Percentiles rank a stretch among this genome's conserved stretches.
These are phyloP conservation scores for Leucopsar rothschildi DNA, from an alignment of 2,113 vertebrate species.

Conservation along the genomic window DNA sequence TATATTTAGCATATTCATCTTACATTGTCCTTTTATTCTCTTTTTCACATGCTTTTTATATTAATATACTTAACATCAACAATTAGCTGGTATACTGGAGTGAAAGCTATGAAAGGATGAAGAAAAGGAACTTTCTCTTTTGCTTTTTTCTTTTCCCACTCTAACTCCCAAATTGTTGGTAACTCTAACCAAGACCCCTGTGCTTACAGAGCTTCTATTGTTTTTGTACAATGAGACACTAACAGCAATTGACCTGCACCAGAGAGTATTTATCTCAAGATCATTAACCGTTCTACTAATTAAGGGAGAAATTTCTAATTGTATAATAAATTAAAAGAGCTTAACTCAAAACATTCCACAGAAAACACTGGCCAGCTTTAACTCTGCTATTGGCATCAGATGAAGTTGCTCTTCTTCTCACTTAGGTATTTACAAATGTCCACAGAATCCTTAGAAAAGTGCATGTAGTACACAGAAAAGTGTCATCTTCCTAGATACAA, in stretches of 20 bases:
- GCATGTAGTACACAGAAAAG: neutral
- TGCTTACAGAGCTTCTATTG: slow-evolving; percentile 19
- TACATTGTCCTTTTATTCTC: neutral
- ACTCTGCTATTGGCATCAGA: neutral
- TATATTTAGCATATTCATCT: neutral
- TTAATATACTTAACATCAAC: neutral
- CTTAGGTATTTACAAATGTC: neutral
- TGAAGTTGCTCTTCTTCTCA: neutral
- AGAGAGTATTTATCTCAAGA: slow-evolving; percentile 21
- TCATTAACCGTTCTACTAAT: neutral
- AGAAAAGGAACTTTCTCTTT: neutral
- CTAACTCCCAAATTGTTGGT: neutral
- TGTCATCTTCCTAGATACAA: neutral
- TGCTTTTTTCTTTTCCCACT: neutral
- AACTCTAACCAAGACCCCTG: neutral
- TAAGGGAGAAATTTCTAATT: slow-evolving; percentile 7
- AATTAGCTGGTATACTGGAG: neutral
- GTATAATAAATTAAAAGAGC: slow-evolving; percentile 1
- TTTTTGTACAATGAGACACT: neutral
- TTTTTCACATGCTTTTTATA: neutral
- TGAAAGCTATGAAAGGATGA: neutral
- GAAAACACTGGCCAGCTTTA: neutral
- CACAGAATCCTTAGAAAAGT: neutral
- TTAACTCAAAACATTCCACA: neutral
- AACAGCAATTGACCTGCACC: neutral